phyloP scores from a whole-genome alignment of 2,113 vertebrate species.

The Bufo bufo region DNA sequence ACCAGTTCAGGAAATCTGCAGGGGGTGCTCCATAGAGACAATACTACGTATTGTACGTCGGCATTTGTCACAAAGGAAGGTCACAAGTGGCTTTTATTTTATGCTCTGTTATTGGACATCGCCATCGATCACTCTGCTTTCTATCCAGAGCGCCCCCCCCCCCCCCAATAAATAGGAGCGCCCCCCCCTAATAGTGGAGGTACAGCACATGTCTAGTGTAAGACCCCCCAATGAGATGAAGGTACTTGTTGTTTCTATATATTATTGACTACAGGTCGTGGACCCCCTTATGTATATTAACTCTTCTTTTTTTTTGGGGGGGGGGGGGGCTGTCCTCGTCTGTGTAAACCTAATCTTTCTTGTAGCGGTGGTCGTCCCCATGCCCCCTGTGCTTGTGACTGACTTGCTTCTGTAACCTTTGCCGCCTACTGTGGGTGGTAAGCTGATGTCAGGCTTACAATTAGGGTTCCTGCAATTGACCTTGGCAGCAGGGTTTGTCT shows the following conservation, averaged over 20 bases:
- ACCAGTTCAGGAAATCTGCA: conserved; percentile 80
- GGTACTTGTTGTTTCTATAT: too few relatives aligned
- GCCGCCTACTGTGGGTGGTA: conserved; percentile 74
- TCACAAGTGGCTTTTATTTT: conserved; percentile 59
- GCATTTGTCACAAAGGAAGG: conserved; percentile 70
- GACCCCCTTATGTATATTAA: too few relatives aligned
- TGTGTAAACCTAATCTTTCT: not conserved
- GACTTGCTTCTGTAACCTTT: conserved; percentile 75
- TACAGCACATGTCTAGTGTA: too few relatives aligned
- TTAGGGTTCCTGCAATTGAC: conserved; percentile 75
- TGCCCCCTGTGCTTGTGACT: conserved; percentile 67
- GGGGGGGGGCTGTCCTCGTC: too few relatives aligned
- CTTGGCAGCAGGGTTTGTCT: conserved; percentile 73
- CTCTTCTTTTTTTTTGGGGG: too few relatives aligned
- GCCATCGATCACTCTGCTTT: not conserved
- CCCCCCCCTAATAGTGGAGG: not conserved
- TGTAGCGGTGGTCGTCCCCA: conserved; percentile 41
- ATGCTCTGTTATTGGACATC: not conserved
- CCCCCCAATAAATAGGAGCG: not conserved
- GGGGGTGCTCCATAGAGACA: conserved; percentile 65
- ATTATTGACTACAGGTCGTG: too few relatives aligned
- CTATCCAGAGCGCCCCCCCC: not conserved
- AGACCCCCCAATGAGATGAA: too few relatives aligned
- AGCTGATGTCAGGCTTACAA: conserved; percentile 76
- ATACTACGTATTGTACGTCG: conserved; percentile 67